These are phyloP conservation scores for Solenopsis fugax DNA, from an alignment of 1,140 invertebrate species.

Conservation along the genomic window DNA sequence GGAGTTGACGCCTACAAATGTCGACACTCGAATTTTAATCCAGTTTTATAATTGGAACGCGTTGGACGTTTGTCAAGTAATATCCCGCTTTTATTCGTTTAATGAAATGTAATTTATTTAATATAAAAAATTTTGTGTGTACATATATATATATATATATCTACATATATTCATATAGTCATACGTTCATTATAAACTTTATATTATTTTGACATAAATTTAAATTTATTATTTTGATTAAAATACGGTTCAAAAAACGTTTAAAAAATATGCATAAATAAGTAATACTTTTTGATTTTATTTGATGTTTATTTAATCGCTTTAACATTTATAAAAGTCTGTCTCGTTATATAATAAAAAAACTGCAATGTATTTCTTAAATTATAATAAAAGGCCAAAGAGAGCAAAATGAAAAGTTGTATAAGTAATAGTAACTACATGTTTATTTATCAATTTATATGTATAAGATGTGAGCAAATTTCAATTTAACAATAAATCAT, in stretches of 20 bases:
- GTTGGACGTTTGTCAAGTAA: not conserved
- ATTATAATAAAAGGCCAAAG: no score
- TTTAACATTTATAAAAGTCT: not conserved
- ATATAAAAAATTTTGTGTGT: not conserved
- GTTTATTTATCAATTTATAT: no score
- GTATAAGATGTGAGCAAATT: no score
- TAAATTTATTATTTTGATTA: not conserved
- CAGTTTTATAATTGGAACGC: conserved; percentile 29
- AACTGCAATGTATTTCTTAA: no score
- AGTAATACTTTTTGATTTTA: not conserved
- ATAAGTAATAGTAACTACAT: no score
- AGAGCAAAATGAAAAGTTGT: no score
- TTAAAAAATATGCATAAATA: not conserved
- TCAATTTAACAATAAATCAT: no score
- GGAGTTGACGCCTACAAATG: not conserved
- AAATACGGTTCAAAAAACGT: not conserved
- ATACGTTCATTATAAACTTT: no score
- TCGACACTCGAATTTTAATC: conserved; percentile 15
- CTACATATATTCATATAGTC: not conserved
- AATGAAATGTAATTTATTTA: conserved; percentile 42
- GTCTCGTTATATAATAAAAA: no score
- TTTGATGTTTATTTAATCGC: not conserved
- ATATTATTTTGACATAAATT: not conserved
- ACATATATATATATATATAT: not conserved
- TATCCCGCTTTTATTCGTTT: conserved; percentile 18